Conservation (phyloP, 2,888 invertebrate genomes). For the Branchipolynoe longqiensis region DNA sequence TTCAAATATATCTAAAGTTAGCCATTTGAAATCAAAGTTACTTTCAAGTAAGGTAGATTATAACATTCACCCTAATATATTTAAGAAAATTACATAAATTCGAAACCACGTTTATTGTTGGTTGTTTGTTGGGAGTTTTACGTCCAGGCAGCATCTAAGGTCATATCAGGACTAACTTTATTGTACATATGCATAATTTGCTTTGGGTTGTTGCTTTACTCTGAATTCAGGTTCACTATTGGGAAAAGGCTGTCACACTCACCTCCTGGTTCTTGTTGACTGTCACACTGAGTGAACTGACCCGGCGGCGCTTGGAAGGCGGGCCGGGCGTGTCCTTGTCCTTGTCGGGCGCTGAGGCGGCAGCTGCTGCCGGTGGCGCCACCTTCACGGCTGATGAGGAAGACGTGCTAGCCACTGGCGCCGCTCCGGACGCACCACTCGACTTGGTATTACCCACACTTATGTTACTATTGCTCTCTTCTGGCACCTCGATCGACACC, state of each 20-base stretch:
- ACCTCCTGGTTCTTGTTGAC: slow-evolving; percentile 12
- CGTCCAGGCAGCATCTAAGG: too few species aligned
- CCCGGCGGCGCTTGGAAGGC: slow-evolving; percentile 35
- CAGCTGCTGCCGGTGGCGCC: neutral
- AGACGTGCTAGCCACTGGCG: neutral
- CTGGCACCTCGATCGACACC: slow-evolving; percentile 18
- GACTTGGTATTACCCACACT: slow-evolving; percentile 44
- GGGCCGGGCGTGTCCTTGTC: neutral
- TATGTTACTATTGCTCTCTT: slow-evolving; percentile 37
- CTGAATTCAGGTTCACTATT: too few species aligned
- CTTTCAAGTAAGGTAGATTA: too few species aligned
- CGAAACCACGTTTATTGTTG: too few species aligned
- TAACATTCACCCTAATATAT: too few species aligned
- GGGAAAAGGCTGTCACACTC: neutral
- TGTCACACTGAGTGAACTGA: neutral
- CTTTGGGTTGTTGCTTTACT: too few species aligned
- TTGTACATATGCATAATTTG: too few species aligned
- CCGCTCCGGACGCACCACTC: neutral
- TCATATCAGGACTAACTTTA: too few species aligned
- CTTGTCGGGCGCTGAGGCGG: neutral
- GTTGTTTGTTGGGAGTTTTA: too few species aligned
- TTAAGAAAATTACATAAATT: too few species aligned
- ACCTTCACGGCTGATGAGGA: neutral
- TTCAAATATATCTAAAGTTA: too few species aligned
- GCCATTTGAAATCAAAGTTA: too few species aligned